phyloP scores from a whole-genome alignment of 1,140 invertebrate species.

The Whitmania pigra region DNA sequence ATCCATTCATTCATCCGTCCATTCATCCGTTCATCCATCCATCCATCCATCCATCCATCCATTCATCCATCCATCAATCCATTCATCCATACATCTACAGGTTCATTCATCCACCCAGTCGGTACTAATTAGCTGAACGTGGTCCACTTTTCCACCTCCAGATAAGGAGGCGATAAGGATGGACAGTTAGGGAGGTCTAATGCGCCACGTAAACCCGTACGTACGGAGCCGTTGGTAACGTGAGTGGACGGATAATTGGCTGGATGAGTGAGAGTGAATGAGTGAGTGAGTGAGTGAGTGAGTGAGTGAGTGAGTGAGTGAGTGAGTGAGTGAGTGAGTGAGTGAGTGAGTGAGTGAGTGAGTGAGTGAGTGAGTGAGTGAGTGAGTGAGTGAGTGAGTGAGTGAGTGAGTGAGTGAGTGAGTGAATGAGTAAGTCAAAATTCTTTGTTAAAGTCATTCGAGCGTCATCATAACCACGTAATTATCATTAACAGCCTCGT shows the following conservation, averaged over 20 bases:
- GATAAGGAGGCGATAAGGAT: too few species aligned
- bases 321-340: constrained; percentile 24
- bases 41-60: too few species aligned
- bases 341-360: constrained; percentile 25
- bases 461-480: too few species aligned
- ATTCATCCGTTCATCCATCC: too few species aligned
- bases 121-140: too few species aligned
- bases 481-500: too few species aligned
- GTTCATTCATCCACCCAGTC: too few species aligned
- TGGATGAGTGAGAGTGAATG: constrained; percentile 13
- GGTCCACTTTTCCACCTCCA: too few species aligned
- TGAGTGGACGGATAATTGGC: background rate
- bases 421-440: constrained; percentile 3
- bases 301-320: constrained; percentile 23
- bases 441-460: background rate
- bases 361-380: constrained; percentile 25
- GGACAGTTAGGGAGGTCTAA: too few species aligned
- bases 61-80: too few species aligned
- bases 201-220: background rate
- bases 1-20: too few species aligned
- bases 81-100: too few species aligned
- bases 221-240: background rate
- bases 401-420: constrained; percentile 10
- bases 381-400: constrained; percentile 17
- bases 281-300: constrained; percentile 18